Conservation (phyloP, 1,140 invertebrate genomes). For the Nasonia vitripennis region DNA sequence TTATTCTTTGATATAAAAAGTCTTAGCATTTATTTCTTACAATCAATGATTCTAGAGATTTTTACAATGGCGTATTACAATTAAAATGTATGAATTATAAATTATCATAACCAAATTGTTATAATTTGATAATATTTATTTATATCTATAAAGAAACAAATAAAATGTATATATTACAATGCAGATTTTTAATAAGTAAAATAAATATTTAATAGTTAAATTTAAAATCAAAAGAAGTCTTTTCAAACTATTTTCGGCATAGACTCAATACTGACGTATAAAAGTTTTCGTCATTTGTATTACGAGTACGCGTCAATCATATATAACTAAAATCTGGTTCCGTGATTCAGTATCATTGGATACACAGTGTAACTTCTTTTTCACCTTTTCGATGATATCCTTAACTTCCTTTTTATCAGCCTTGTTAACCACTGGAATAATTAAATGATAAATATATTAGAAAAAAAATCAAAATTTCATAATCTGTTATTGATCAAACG, state of each 20-base stretch:
- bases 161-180: too few relatives aligned
- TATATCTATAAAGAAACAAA: too few relatives aligned
- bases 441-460: background rate
- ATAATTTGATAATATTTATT: too few relatives aligned
- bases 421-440: background rate
- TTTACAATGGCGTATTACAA: too few relatives aligned
- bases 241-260: background rate
- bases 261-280: background rate
- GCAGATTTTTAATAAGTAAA: background rate
- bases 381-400: background rate
- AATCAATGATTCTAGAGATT: too few relatives aligned
- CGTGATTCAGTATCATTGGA: background rate
- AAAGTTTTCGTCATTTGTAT: background rate
- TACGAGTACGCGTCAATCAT: background rate
- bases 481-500: background rate
- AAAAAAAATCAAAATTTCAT: too few relatives aligned
- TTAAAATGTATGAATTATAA: too few relatives aligned
- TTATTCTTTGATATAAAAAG: too few relatives aligned
- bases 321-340: background rate
- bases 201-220: background rate
- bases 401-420: constrained; percentile 8
- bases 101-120: too few relatives aligned
- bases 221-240: background rate
- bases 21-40: too few relatives aligned
- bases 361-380: background rate